Evolutionary conservation across 2,888 invertebrate species (phyloP).

Genomic region (Scaptomyza tumidula): DNA sequence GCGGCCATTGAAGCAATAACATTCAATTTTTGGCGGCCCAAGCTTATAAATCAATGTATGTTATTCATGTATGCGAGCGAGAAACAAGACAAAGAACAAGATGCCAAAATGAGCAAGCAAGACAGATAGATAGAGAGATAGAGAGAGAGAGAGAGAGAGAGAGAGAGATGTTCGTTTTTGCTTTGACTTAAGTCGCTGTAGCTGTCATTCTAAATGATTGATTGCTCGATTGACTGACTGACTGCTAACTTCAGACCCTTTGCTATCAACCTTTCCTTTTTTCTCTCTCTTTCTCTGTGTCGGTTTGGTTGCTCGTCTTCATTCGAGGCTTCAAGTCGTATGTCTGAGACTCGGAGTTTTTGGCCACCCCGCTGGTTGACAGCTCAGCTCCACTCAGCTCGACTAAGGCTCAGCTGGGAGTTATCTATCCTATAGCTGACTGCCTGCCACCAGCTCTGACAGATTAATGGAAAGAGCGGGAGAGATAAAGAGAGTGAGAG

Average conservation of each 20-base stretch:
- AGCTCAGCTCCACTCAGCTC: conserved; percentile 7
- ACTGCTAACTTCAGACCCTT: conserved; percentile 22
- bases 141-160: neutral
- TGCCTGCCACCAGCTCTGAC: conserved; percentile 7
- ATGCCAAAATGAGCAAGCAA: neutral
- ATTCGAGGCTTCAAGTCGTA: neutral
- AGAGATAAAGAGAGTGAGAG: neutral
- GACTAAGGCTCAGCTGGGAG: neutral
- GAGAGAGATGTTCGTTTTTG: conserved; percentile 3
- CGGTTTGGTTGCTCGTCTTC: neutral
- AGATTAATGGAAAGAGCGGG: conserved; percentile 30
- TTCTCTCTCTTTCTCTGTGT: neutral
- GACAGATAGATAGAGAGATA: neutral
- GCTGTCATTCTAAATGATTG: conserved; percentile 76
- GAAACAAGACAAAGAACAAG: neutral
- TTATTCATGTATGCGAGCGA: conserved; percentile 40
- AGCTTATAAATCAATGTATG: conserved; percentile 74
- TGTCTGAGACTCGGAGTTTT: neutral
- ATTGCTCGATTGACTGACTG: conserved; percentile 76
- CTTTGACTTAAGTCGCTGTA: conserved; percentile 71
- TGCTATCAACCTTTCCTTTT: conserved; percentile 5
- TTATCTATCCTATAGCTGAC: conserved; percentile 6
- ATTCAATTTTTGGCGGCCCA: conserved; percentile 77
- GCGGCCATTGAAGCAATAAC: conserved; percentile 78
- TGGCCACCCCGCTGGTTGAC: conserved; percentile 19